These are phyloP conservation scores for Caloenas nicobarica DNA, from an alignment of 2,113 vertebrate genomes.

Conservation along the genomic window DNA sequence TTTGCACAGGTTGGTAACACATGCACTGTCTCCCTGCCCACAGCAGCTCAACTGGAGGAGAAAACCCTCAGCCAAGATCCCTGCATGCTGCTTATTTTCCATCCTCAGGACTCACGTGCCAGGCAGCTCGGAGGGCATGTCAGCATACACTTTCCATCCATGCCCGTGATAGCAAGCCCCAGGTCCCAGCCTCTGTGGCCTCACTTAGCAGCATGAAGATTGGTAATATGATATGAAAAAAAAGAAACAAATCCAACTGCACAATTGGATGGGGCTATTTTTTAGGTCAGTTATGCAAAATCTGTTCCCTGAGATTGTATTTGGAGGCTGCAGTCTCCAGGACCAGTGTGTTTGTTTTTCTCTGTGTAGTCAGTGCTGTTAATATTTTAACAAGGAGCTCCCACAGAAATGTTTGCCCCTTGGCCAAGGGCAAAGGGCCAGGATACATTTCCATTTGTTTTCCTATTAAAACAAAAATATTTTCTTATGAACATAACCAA, in stretches of 20 bases:
- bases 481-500: constrained; percentile 48
- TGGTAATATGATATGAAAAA: not conserved
- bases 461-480: constrained; percentile 60
- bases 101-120: fast-evolving
- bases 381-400: constrained; percentile 63
- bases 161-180: not conserved
- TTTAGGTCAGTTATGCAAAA: constrained; percentile 21
- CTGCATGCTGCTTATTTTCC: not conserved
- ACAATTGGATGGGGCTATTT: not conserved
- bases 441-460: constrained; percentile 50
- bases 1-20: not conserved
- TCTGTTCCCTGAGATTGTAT: not conserved
- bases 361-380: not conserved
- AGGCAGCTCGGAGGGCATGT: not conserved
- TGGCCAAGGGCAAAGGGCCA: constrained; percentile 37
- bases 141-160: not conserved
- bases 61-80: not conserved
- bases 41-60: not conserved
- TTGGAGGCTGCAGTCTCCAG: not conserved
- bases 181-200: not conserved
- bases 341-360: constrained; percentile 35
- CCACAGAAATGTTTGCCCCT: constrained; percentile 40
- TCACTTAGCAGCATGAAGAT: not conserved
- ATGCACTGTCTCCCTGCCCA: not conserved
- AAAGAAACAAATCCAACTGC: not conserved